phyloP scores from a whole-genome alignment of 1,140 invertebrate genomes.

The Wiebesia pumilae region DNA sequence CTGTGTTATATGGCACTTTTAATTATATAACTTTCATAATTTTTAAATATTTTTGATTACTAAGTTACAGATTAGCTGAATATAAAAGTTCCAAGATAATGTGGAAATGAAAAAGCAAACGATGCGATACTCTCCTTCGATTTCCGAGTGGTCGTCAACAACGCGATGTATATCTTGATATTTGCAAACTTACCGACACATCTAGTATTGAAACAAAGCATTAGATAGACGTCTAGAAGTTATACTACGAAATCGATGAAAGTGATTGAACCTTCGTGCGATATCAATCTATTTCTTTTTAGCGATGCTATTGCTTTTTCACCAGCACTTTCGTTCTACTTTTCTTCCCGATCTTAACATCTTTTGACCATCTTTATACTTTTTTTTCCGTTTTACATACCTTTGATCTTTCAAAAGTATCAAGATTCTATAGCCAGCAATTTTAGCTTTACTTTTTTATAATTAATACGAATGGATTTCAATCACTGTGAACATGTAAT shows the following conservation, averaged over 20 bases:
- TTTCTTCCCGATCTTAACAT: not conserved
- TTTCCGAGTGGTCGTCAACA: not conserved
- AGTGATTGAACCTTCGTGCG: not conserved
- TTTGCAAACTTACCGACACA: not conserved
- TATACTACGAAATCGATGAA: not conserved
- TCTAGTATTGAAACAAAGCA: not conserved
- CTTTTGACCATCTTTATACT: not conserved
- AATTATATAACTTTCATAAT: too few relatives aligned
- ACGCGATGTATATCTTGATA: not conserved
- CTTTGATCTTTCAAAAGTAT: not conserved
- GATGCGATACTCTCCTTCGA: too few relatives aligned
- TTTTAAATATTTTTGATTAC: too few relatives aligned
- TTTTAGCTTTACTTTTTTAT: not conserved
- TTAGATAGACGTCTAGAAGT: not conserved
- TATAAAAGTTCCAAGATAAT: not conserved
- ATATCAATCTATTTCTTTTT: constrained; percentile 12
- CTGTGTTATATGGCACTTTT: too few relatives aligned
- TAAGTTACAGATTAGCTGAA: not conserved
- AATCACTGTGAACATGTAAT: not conserved
- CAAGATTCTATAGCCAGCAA: not conserved
- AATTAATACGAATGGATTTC: not conserved
- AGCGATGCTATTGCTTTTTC: not conserved
- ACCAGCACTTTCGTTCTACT: not conserved
- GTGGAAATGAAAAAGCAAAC: not conserved
- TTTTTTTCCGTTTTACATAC: not conserved